A percentile compares a stretch with the other conserved stretches of the same genome.
These are phyloP conservation scores for Setophaga kirtlandii DNA, from an alignment of 2,113 vertebrate genomes.

Conservation along the genomic window DNA sequence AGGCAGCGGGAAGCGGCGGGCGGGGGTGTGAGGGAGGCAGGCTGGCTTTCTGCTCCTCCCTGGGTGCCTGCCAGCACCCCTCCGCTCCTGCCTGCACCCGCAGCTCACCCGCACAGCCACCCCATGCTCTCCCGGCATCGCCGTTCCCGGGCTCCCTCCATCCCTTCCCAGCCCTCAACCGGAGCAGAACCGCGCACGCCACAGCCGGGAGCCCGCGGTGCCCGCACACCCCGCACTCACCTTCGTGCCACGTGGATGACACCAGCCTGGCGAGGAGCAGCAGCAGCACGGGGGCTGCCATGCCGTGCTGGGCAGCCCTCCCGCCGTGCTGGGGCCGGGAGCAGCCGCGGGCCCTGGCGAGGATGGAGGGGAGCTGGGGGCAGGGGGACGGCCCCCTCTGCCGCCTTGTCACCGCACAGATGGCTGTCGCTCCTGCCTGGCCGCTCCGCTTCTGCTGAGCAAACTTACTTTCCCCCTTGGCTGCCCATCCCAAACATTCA, in stretches of 20 bases:
- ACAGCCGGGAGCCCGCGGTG: background rate
- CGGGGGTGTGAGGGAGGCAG: background rate
- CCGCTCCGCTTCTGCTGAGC: background rate
- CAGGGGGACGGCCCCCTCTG: background rate
- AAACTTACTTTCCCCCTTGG: background rate
- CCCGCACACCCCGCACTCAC: slow-evolving; percentile 28
- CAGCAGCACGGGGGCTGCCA: slow-evolving; percentile 63
- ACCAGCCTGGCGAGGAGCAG: slow-evolving; percentile 64
- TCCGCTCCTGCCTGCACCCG: background rate
- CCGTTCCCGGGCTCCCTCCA: rapidly evolving
- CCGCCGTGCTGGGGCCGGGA: rapidly evolving
- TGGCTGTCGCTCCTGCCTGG: background rate
- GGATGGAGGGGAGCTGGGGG: background rate
- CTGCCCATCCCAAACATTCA: slow-evolving; percentile 38
- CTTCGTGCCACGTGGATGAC: slow-evolving; percentile 74
- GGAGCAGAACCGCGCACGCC: background rate
- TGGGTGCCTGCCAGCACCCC: slow-evolving; percentile 19
- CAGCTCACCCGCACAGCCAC: background rate
- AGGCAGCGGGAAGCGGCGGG: slow-evolving; percentile 41
- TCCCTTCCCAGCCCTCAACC: rapidly evolving
- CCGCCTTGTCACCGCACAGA: background rate
- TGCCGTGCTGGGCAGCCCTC: background rate
- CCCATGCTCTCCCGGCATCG: background rate
- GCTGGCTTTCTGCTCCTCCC: slow-evolving; percentile 42
- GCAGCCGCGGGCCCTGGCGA: background rate